Base-by-base conservation (phyloP, 53 echinoderm and acorn worm species). In the Apostichopus leukothele region DNA sequence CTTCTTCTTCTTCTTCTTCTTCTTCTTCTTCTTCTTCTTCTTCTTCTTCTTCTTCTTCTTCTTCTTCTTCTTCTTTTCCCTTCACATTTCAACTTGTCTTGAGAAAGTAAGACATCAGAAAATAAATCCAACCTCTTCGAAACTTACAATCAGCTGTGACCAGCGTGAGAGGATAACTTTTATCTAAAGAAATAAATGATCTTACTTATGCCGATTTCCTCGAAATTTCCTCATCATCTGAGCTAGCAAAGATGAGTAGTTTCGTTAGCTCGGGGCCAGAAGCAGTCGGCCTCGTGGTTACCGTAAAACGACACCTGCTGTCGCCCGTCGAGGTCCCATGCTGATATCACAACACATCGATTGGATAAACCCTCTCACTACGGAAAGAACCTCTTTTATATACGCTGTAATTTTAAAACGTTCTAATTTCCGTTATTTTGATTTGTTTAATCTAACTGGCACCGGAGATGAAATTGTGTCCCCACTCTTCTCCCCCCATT, bases 281-380 rank as follows among this genome's bases (percentile, higher is more conserved):
- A 76, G 76, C 76, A 76, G 76, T 76, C 76, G 76, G 76, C 39
- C 76, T 76, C 76, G 76, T 76, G 76, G 76, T 76, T 76, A 76
- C 76, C 76, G 76, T 76, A 76, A 76, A 76, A 26, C 76, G 76
- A 76, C 76, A 76, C 76, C 76, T 76, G 76, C 76, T 76, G 76
- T 76, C 76, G 76, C 76, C 76, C 76, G 76, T 27, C 76, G 76
- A 26, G 76, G 26, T 76, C 27, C 76, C 76, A 76, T 76, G 76
- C 76, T 76, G 76, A 76, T 76, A 76, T 76, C 76, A 76, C 9
- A 76, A 76, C 76, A 76, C 39, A 76, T 7, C 76, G 76, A 76
- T 76, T 76, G 76, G 76, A 76, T 76, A 76, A 76, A 76, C 25
- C 76, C 76, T 76, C 76, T 76, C 76, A 76, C 26, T 27, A 39